Evolutionary conservation across 2,888 invertebrate genomes (phyloP), one percentile per base, ranked within the genome.

Genomic region (Erebia epiphron): DNA sequence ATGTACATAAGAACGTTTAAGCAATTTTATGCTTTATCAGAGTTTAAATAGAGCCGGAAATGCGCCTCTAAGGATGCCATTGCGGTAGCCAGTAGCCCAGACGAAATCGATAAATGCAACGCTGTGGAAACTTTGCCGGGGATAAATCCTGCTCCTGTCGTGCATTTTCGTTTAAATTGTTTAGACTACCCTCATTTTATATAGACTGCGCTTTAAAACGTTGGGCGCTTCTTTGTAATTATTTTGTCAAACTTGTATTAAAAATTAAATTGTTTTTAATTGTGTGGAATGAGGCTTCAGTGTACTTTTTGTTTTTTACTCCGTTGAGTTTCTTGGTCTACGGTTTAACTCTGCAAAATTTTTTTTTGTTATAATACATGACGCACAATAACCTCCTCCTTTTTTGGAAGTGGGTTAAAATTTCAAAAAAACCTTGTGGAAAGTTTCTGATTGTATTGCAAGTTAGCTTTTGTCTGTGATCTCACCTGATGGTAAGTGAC

Each of bases 31-130:
- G 57, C 67, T 57, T 54, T 72, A 72, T 67, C 13, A 0, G 1
- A 1, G 11, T 58, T 35, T 3, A 60, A 64, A 69, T 69, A 72
- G 63, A 67, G 63, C 58, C 26, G 67, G 43, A 54, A 72, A 58
- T 69, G 49, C 49, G 21, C 63, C 9, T 56, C 56, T 21, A 52
- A 43, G 57, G 50, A 54, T 16, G 16, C 26, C 16, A 61, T 60
- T 43, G 49, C 67, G 54, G 41, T 58, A 63, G 57, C 67, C 41
- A 50, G 41, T 3, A 49, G 49, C 66, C 74, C 69, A 72, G 74
- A 74, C 71, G 57, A 61, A 52, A 73, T 73, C 72, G 69, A 72
- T 72, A 68, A 68, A 72, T 70, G 68, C 68, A 71, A 70, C 66
- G 68, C 68, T 62, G 60, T 67, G 67, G 68, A 70, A 35, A 61